Base-by-base conservation (phyloP, 1,140 invertebrate species). In the Monomorium pharaonis region DNA sequence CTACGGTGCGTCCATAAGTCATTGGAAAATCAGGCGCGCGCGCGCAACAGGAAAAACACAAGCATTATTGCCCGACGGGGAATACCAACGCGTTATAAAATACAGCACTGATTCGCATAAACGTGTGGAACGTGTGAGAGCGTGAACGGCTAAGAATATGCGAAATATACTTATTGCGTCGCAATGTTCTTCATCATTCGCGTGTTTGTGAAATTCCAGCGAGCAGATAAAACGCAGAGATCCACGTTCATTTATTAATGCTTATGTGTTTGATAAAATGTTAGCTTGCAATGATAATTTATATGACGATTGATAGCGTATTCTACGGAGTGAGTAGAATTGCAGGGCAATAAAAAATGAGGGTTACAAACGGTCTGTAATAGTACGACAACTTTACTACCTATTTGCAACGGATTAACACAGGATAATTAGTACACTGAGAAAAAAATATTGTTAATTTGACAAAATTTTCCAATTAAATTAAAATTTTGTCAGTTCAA, bases 81-180 rank as follows among this genome's bases (percentile, higher is more conserved):
- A 24, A 16, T 33, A 49, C 14, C 69, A 51, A 37, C 24, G 47
- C 30, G n/a, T 63, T 58, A 37, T 37, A 27, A 78, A 65, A 80
- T 76, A 58, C 44, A 87, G 47, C 42, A 7, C 42, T 33, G 74
- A 90, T 91, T 91, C 89, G 58, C 86, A 87, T 91, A 86, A 78
- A 91, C 74, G 87, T 78, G 87, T 78, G 87, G 88, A 92, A 85
- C 69, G 44, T 42, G 62, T 84, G 78, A 86, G 51, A 67, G 74
- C 44, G 37, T 27, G 30, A 44, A 49, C 49, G 30, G 10, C 37
- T n/a, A 47, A 44, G 44, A 44, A 44, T 37, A 67, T 30, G 60
- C 6, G 27, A 67, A 37, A 67, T 67, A 67, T 67, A 33, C 14
- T 47, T 65, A 76, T 37, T 56, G 42, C 27, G 27, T 2, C 18